Base-by-base conservation (phyloP, 2,888 invertebrate genomes). In the Criorhina ranunculi region DNA sequence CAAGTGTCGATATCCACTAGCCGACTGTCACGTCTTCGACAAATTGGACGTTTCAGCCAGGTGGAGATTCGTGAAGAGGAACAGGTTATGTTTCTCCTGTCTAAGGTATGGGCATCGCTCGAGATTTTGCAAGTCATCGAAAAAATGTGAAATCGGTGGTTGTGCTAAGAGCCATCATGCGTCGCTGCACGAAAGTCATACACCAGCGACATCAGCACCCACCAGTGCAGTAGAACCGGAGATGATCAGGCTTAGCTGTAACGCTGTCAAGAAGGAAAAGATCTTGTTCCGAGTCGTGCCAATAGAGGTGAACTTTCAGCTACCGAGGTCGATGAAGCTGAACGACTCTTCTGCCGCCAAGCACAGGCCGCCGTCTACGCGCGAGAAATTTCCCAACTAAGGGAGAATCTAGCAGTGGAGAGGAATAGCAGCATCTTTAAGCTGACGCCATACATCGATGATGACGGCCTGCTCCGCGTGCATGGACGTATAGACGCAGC, bases 391-490 rank as follows among this genome's bases (percentile, higher is more conserved):
- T 15, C 1, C 6, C 31, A 11, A 35, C 62, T 46, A 19, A 62
- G 8, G 17, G 44, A 17, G 29, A 49, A 64, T 19, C 35, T 44
- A 8, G 17, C 44, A 19, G 29, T 60, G 9, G 42, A 44, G 19
- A 72, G 42, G 49, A 51, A 17, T 11, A 78, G 67, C 15, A 4
- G 19, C 8, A 19, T 78, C 4, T 62, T 53, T 19, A 40, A 69
- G n/a, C 31, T 75, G 0, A 62, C 64, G 8, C 73, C 73, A 3
- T 79, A 79, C 33, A 12, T 83, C 9, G 69, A 78, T 70, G 24
- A 42, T 11, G 29, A 57, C 5, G 24, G 1, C 24, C 24, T 24
- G 24, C 24, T 24, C 24, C 24, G 24, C 4, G 24, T 24, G 24
- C 24, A 24, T 24, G 24, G 24, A 24, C 24, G 62, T 11, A 73